These are phyloP conservation scores for Zaprionus capensis DNA, from an alignment of 1,140 invertebrate species.

Conservation along the genomic window DNA sequence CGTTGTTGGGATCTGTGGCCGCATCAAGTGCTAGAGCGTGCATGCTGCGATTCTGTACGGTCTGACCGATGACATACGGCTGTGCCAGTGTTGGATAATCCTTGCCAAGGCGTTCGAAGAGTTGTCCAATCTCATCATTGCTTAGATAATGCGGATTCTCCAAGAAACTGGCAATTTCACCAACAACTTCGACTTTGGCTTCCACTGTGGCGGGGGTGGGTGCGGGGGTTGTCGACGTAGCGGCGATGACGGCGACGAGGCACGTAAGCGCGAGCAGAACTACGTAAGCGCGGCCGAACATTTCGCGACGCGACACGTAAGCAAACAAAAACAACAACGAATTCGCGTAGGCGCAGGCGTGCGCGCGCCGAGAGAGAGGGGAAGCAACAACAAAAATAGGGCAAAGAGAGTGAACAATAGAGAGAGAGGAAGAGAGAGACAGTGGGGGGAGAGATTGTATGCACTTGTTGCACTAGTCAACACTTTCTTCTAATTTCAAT, in stretches of 20 bases:
- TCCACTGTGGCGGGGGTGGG: not conserved
- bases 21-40: constrained; percentile 87
- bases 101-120: constrained; percentile 60
- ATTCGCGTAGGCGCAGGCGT: constrained; percentile 41
- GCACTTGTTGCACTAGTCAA: constrained; percentile 39
- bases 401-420: not conserved
- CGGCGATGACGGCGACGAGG: constrained; percentile 10
- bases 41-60: constrained; percentile 89
- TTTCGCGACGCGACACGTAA: constrained; percentile 60
- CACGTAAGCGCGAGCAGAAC: constrained; percentile 26
- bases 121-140: constrained; percentile 64
- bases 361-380: constrained; percentile 28
- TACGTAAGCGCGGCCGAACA: constrained; percentile 40
- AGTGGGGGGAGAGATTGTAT: constrained; percentile 12
- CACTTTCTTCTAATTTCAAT: constrained; percentile 24
- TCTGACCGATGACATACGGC: constrained; percentile 91
- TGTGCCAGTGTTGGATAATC: constrained; percentile 87
- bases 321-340: constrained; percentile 37
- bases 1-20: constrained; percentile 31
- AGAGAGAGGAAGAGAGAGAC: not conserved
- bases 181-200: constrained; percentile 50
- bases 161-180: constrained; percentile 56
- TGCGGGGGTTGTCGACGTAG: not conserved
- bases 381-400: not conserved
- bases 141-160: constrained; percentile 62